Conservation (phyloP, 1,140 invertebrate species). For the Anastatus disparis region DNA sequence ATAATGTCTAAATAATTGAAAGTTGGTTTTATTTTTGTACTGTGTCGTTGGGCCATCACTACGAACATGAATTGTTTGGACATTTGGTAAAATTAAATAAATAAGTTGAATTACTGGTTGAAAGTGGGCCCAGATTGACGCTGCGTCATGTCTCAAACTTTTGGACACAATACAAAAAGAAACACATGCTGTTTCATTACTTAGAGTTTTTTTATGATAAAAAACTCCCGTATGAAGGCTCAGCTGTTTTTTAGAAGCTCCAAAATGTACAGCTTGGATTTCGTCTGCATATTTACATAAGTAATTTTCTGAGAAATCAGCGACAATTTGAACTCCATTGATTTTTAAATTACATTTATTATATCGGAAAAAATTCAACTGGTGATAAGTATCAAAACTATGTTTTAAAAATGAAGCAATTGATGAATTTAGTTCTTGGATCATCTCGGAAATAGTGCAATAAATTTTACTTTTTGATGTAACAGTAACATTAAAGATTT, state of each 20-base stretch:
- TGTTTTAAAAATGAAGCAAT: conserved; percentile 45
- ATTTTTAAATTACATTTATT: conserved; percentile 50
- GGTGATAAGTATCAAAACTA: conserved; percentile 45
- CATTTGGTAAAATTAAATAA: no score
- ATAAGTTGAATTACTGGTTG: no score
- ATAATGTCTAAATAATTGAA: no score
- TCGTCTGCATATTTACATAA: conserved; percentile 51
- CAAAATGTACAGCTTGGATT: conserved; percentile 54
- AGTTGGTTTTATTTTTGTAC: no score
- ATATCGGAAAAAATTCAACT: conserved; percentile 46
- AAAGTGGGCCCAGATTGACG: no score
- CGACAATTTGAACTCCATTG: conserved; percentile 50
- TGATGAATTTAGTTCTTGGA: conserved; percentile 31
- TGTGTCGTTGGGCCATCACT: no score
- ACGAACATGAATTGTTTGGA: no score
- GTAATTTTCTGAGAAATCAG: conserved; percentile 57
- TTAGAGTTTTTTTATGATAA: conserved; percentile 46
- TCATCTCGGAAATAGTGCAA: conserved; percentile 1
- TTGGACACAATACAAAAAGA: conserved; percentile 45
- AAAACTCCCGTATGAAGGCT: no score
- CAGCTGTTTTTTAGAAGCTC: conserved; percentile 48
- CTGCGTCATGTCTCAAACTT: conserved; percentile 34
- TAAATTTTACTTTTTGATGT: conserved; percentile 24
- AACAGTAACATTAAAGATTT: conserved; percentile 27
- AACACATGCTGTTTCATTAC: conserved; percentile 21